Evolutionary conservation across 1,140 invertebrate species (phyloP).

Genomic region (Zaprionus inermis): DNA sequence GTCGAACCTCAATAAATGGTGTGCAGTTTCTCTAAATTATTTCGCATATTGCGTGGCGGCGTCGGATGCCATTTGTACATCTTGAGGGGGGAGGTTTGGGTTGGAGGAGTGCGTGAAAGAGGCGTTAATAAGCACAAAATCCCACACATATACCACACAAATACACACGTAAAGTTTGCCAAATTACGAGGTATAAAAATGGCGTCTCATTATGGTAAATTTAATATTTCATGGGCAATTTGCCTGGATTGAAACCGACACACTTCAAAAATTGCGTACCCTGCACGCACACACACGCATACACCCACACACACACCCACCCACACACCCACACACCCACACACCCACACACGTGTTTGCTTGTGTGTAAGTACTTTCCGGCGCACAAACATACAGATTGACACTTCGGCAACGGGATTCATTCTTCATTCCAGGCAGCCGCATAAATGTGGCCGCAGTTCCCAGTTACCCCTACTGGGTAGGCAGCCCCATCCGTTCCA

Average conservation of each 20-base stretch:
- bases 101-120: neutral
- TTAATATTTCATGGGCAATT: slow-evolving; percentile 83
- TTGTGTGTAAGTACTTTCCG: neutral
- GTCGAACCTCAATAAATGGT: slow-evolving; percentile 27
- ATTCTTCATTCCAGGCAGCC: slow-evolving; percentile 49
- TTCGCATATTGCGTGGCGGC: slow-evolving; percentile 19
- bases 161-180: slow-evolving; percentile 57
- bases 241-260: slow-evolving; percentile 78
- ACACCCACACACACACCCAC: slow-evolving; percentile 16
- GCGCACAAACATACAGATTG: slow-evolving; percentile 26
- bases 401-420: slow-evolving; percentile 49
- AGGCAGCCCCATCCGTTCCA: neutral
- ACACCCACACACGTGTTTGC: slow-evolving; percentile 5
- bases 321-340: slow-evolving; percentile 18
- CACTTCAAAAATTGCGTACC: slow-evolving; percentile 74
- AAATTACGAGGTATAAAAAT: slow-evolving; percentile 76
- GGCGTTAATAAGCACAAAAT: slow-evolving; percentile 55
- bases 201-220: slow-evolving; percentile 76
- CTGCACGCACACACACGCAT: slow-evolving; percentile 20
- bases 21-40: slow-evolving; percentile 20
- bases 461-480: slow-evolving; percentile 19
- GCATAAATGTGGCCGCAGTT: slow-evolving; percentile 27
- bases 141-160: slow-evolving; percentile 42
- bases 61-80: neutral
- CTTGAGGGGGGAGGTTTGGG: neutral